Base-by-base conservation (phyloP, 1,140 invertebrate genomes). In the Caenorhabditis brenneri region DNA sequence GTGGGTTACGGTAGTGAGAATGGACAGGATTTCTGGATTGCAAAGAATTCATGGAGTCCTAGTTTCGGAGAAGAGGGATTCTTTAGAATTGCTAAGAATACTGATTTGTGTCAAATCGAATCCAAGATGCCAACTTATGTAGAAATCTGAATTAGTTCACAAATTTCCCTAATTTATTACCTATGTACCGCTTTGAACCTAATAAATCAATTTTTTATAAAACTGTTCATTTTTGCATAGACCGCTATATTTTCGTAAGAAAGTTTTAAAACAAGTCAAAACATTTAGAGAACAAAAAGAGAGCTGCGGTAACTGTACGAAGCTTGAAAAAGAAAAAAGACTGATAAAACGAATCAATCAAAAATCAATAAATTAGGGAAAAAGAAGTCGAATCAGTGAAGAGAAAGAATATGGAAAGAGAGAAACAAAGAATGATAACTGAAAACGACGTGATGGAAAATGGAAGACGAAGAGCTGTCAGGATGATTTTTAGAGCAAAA, bases 1-100 rank as follows among this genome's bases (percentile, higher is more conserved):
- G 42, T 82, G 16, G 81, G 58, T 1, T 82, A 51, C 58, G 81
- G 81, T 31, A 82, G 39, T 0, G 58, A 82, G 22, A 39, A 36
- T 22, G 36, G 7, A 6, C 4, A 36, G 9, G 58, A 69, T 6
- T 82, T 10, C 22, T 82, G 81, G 58, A 19, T 82, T 0, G 80
- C 53, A 16, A 69, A 39, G 42, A 82, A 82, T 46, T 82, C 80
- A n/a, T 82, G 80, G 80, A 51, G 53, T n/a, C 27, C 80, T 3
- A 39, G 42, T 24, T 82, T 48, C 22, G 80, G 80, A 29, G 24
- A 60, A 39, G 36, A 29, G 19, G 80, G 80, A 33, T 82, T 29
- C 33, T 82, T 82, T 31, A 36, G 51, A 29, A 48, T 82, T 19
- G 15, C 48, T 5, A 51, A n/a, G 19, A 51, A 51, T 51, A 19